Evolutionary conservation across 2,888 invertebrate species (phyloP), one percentile per base, ranked within the genome.

Genomic region (Acheta domesticus): DNA sequence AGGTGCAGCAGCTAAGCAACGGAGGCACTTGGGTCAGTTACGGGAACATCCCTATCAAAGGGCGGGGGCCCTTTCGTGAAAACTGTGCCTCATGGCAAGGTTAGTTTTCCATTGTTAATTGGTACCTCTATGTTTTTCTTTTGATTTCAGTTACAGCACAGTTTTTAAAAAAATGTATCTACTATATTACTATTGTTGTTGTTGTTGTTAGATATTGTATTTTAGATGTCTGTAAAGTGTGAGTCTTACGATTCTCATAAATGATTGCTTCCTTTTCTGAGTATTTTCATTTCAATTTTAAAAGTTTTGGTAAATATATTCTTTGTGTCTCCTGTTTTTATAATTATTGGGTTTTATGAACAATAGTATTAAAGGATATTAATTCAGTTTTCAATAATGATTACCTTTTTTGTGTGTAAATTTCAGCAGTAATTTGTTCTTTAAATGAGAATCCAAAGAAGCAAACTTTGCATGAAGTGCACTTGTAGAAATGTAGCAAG

Each of bases 11-110:
- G 93, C 93, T 87, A 93, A 93, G 89, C 91, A 92, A 88, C 90
- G 93, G 87, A 92, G 95, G 89, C 92, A 92, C 89, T 92, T 95
- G 90, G 92, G 93, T 90, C 93, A 94, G 89, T 91, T 93, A 89
- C 92, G 97, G 92, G 96, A 97, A 90, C 97, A 97, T 93, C 97
- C 97, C 90, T 97, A 97, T 93, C 96, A 96, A 92, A 96, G 97
- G 92, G 94, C 96, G 90, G 93, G 93, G 89, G 89, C 89, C 93
- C 94, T 93, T 91, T 93, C 91, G 86, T 89, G 88, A 87, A 87
- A 84, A 84, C 85, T 85, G 78, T 79, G 82, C 86, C 85, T 84
- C 85, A 85, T 85, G 85, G 84, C 85, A 86, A 87, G 87, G 87
- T 87, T 86, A 87, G 87, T 87, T 85, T 84, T 85, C 75, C 78